Evolutionary conservation across 2,113 vertebrate species (phyloP).

Genomic region (Mormyrus iriodes): DNA sequence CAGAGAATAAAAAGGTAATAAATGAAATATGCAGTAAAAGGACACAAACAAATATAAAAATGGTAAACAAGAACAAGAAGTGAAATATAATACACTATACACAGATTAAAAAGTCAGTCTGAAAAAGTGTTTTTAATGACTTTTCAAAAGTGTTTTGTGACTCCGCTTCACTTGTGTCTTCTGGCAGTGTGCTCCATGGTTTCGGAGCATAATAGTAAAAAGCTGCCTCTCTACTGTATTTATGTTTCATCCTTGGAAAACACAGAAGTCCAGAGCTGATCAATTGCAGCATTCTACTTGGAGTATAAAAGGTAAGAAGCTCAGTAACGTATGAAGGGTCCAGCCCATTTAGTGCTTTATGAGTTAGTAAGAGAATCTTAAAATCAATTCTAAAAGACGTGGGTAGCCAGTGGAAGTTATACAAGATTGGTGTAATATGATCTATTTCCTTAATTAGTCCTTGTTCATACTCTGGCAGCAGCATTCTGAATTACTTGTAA

Average conservation of each 20-base stretch:
- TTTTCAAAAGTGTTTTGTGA: neutral
- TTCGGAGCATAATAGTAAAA: neutral
- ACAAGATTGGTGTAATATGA: neutral
- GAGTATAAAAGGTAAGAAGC: neutral
- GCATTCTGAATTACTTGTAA: neutral
- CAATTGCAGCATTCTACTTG: neutral
- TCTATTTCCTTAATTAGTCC: neutral
- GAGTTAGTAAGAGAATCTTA: neutral
- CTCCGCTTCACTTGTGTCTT: neutral
- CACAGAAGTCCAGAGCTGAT: neutral
- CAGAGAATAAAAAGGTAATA: neutral
- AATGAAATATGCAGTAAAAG: neutral
- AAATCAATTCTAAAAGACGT: neutral
- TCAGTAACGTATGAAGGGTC: neutral
- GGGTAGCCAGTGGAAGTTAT: neutral
- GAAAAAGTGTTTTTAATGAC: neutral
- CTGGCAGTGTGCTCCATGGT: neutral
- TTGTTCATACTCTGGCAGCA: neutral
- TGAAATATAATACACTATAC: neutral
- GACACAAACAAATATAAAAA: neutral
- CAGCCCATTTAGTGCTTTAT: neutral
- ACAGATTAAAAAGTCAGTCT: neutral
- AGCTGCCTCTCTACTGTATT: neutral
- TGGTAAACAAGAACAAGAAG: neutral
- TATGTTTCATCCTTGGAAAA: neutral